phyloP scores from a whole-genome alignment of 2,113 vertebrate genomes.

The Protobothrops flavoviridis region DNA sequence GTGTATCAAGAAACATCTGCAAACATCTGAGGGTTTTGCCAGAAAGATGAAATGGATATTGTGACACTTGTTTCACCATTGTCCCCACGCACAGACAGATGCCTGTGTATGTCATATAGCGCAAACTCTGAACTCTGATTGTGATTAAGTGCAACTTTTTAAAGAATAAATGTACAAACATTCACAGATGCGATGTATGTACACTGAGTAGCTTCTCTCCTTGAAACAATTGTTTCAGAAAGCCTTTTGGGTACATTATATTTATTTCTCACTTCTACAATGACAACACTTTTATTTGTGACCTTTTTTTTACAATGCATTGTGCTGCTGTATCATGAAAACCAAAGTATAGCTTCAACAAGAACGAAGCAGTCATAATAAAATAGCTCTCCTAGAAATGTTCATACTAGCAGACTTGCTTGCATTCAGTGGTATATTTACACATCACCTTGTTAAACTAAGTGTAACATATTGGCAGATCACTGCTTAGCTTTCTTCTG shows the following conservation, averaged over 20 bases:
- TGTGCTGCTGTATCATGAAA: slow-evolving; percentile 10
- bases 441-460: not conserved
- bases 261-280: not conserved
- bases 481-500: not conserved
- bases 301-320: not conserved
- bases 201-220: not conserved
- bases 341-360: slow-evolving; percentile 10
- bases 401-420: not conserved
- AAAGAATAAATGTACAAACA: not conserved
- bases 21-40: not conserved
- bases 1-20: not conserved
- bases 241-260: not conserved
- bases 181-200: not conserved
- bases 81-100: not conserved
- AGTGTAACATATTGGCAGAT: not conserved
- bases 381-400: not conserved
- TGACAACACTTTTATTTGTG: not conserved
- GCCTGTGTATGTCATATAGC: not conserved
- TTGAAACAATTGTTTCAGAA: not conserved
- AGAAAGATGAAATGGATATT: not conserved
- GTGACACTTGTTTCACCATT: not conserved
- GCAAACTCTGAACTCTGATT: not conserved
- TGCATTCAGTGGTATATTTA: not conserved
- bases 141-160: not conserved
- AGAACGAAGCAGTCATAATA: not conserved